Base-by-base conservation (phyloP, 2,888 invertebrate genomes). In the Caenorhabditis sp. region DNA sequence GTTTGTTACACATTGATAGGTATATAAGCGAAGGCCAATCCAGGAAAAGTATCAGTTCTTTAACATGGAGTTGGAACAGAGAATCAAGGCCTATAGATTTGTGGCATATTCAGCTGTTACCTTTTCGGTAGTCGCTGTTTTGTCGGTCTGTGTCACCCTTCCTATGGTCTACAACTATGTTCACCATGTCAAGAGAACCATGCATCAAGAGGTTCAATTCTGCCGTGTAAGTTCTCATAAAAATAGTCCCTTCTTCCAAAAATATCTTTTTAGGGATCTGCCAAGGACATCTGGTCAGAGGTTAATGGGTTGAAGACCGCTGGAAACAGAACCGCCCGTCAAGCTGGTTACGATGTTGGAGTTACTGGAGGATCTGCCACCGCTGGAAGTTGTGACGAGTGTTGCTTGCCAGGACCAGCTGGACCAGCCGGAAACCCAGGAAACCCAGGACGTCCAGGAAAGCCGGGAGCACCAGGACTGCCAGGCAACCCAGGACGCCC, bases 161-260 rank as follows among this genome's bases (percentile, higher is more conserved):
- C 54, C 25, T 14, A 54, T 43, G 23, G 38, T 20, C 36, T 67
- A 38, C 54, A 85, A 43, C 43, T 86, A 86, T 73, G 86, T 86
- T 36, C 82, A 83, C 61, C 81, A 84, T 57, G 86, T 86, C 31
- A 82, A 83, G 64, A 70, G 78, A 12, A 74, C 80, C 56, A 86
- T 86, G 85, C 85, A 86, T 71, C 82, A 77, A 60, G 86, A 86
- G 69, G 82, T 86, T 72, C 75, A 68, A 63, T 86, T 83, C 78
- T 86, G 86, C 81, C 85, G 84, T 77, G 83, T 77, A 50, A 56
- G 50, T 23, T 43, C 12, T 17, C 17, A 10, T 43, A 43, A 10
- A 36, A 36, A 8, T 50, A 7, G 17, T 17, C 21, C 21, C 23
- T n/a, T 21, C 8, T 21, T 53, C 7, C 31, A 25, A 14, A 21